Evolutionary conservation across 1,140 invertebrate species (phyloP), one percentile per base, ranked within the genome.

Genomic region (Apis florea): DNA sequence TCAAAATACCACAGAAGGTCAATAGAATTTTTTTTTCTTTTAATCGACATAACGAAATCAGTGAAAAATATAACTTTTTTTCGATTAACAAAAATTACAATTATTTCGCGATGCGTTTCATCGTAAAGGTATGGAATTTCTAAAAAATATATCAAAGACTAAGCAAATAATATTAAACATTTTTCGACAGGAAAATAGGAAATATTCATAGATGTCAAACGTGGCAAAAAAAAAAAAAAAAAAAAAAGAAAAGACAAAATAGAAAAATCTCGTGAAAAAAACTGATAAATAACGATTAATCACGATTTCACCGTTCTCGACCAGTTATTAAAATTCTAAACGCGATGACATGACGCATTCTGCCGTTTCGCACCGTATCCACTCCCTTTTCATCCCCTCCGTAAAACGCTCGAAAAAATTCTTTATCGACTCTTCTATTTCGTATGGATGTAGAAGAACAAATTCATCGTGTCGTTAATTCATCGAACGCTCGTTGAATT

Each of bases 321-420:
- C 17, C 9, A 10, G 26, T n/a, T 64, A 77, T 77, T 68, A 77
- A 77, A 77, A 77, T 77, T 77, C 74, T 17, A 56, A 47, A 24
- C 51, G 11, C 19, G 31, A 1, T 58, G 54, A 77, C 49, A 1
- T 15, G 49, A 67, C 19, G 8, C 19, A 40, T 53, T 66, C 61
- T 66, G 13, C 2, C 64, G 8, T 31, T 54, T 53, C 26, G 4
- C 68, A 17, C 24, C 47, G 31, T 47, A 47, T 40, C 26, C 24
- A 31, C 5, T 0, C 64, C 21, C 4, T 47, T 66, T 15, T 66
- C 31, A 4, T 19, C 19, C 8, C 49, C 1, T 10, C 19, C 21
- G 17, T 17, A 49, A n/a, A 47, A 3, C 9, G 56, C 5, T n/a
- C 8, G 15, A 68, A 21, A 68, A 58, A 67, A 47, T 47, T 19